Base-by-base conservation (phyloP, 2,888 invertebrate species). In the Rhodophaea formosa region DNA sequence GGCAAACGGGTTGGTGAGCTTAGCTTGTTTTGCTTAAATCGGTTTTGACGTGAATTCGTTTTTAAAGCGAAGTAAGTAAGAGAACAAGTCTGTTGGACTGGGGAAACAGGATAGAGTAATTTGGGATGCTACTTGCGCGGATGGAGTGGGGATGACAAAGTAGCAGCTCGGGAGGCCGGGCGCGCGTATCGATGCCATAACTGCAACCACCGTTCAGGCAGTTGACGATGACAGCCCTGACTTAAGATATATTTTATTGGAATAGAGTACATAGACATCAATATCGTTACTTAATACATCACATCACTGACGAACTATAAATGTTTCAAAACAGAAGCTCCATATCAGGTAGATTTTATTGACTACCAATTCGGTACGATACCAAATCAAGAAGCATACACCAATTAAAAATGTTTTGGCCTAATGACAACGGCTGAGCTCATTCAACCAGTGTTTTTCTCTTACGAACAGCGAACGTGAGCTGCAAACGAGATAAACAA, bases 341-440 rank as follows among this genome's bases (percentile, higher is more conserved):
- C 51, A 16, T 51, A 51, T 51, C 12, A 12, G 51, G 35, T 17
- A 17, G 35, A 30, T 47, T 29, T 51, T 51, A 51, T 51, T 51
- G 51, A 51, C 35, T 35, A 12, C 16, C 35, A 51, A 51, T 35
- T 35, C 8, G 17, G 35, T 35, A 51, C 8, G 8, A 15, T 30
- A 16, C 49, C 49, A 51, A 32, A 46, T 30, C 12, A 51, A 16
- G 51, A 17, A 35, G 29, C 35, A 8, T 51, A 51, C 51, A 51
- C 51, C 51, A 51, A 51, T 51, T 51, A 51, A 51, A 51, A 51
- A 51, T 51, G 51, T 51, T 51, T 51, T 51, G 51, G 51, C 51
- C 51, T 51, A 51, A 51, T 51, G 51, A 51, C 51, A 51, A 51
- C 51, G 35, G n/a, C 51, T 35, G 51, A 43, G 43, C 53, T 29